Percentiles rank a stretch among this genome's conserved stretches.
These are phyloP conservation scores for Eilema depressum DNA, from an alignment of 2,888 invertebrate genomes.

Conservation along the genomic window DNA sequence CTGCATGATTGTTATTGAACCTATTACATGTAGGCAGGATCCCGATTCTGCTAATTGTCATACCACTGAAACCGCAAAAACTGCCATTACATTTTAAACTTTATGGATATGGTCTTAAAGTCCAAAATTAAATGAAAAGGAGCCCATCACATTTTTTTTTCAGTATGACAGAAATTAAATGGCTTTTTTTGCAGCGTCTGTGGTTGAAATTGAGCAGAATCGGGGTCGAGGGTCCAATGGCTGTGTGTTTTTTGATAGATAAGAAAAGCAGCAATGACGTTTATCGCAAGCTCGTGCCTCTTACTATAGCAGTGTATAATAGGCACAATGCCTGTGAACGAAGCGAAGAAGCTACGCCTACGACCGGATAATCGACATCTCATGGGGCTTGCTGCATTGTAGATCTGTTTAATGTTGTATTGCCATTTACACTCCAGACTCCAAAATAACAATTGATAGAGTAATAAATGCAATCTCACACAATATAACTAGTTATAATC, in stretches of 20 bases:
- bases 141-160: too few relatives aligned
- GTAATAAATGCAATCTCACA: conserved; percentile 52
- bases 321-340: not conserved
- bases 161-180: too few relatives aligned
- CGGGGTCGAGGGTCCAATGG: not conserved
- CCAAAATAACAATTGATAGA: conserved; percentile 28
- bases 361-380: too few relatives aligned
- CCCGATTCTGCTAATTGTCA: too few relatives aligned
- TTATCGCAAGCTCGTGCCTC: not conserved
- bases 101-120: too few relatives aligned
- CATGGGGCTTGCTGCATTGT: too few relatives aligned
- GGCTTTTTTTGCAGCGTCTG: too few relatives aligned
- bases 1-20: not conserved
- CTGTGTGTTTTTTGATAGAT: not conserved
- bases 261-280: not conserved
- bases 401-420: not conserved
- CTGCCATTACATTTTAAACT: too few relatives aligned
- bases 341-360: not conserved
- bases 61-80: too few relatives aligned
- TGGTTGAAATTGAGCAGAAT: too few relatives aligned
- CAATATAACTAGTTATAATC: conserved; percentile 33
- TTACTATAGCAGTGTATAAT: not conserved
- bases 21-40: not conserved
- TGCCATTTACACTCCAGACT: not conserved
- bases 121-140: too few relatives aligned